These are phyloP conservation scores for Physocephala rufipes DNA, from an alignment of 2,888 invertebrate genomes.

Conservation along the genomic window DNA sequence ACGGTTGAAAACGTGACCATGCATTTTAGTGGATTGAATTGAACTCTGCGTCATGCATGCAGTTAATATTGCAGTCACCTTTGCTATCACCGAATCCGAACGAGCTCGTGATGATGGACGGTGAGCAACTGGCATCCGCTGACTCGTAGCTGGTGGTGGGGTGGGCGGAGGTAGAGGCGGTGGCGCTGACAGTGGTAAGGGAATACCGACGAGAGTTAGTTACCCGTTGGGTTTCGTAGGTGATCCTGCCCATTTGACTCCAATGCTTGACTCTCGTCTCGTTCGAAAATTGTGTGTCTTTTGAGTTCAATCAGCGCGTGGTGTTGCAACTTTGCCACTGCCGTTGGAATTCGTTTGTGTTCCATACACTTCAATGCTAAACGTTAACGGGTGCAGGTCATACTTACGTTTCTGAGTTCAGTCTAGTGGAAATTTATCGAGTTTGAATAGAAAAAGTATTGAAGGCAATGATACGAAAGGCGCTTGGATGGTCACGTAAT, in stretches of 20 bases:
- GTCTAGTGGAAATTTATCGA: neutral
- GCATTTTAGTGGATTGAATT: constrained; percentile 29
- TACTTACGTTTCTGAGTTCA: neutral
- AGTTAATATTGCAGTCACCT: too few species aligned
- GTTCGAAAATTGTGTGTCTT: constrained; percentile 28
- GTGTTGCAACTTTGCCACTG: neutral
- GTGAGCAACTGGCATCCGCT: too few species aligned
- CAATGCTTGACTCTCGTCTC: neutral
- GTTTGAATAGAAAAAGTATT: neutral
- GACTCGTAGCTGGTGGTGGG: neutral
- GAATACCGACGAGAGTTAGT: neutral
- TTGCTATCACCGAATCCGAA: neutral
- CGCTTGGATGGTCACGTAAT: constrained; percentile 61
- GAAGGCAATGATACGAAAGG: neutral
- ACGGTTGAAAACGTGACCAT: constrained; percentile 47
- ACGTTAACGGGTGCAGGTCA: constrained; percentile 6
- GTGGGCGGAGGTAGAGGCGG: neutral
- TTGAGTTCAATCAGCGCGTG: constrained; percentile 23
- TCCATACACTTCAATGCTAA: neutral
- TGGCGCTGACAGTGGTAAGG: neutral
- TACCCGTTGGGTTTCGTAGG: constrained; percentile 17
- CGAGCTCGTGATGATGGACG: too few species aligned
- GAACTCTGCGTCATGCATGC: constrained; percentile 18
- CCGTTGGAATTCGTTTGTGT: constrained; percentile 8
- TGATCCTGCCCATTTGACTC: constrained; percentile 24